Percentiles rank a stretch among this genome's conserved stretches.
These are phyloP conservation scores for Hippopotamus amphibius DNA, from an alignment of 2,113 vertebrate genomes.

Conservation along the genomic window DNA sequence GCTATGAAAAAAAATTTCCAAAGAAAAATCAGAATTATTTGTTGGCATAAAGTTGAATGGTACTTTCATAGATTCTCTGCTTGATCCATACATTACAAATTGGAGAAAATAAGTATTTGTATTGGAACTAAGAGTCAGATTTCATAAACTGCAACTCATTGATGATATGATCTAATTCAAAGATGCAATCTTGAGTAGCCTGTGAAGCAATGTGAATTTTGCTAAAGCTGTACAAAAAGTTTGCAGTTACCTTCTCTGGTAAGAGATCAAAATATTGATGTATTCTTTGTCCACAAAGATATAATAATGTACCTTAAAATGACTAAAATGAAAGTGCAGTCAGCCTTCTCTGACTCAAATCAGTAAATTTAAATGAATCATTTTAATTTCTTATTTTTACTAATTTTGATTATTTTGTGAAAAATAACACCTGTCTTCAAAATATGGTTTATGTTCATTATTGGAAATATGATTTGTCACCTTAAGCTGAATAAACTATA, in stretches of 20 bases:
- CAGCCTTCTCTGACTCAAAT: neutral
- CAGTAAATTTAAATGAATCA: neutral
- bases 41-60: neutral
- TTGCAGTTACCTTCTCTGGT: neutral
- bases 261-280: neutral
- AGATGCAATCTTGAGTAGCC: neutral
- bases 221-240: neutral
- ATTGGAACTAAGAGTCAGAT: neutral
- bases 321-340: neutral
- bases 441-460: no score
- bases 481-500: no score
- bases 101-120: neutral
- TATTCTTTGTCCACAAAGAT: neutral
- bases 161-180: neutral
- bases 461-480: no score
- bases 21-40: neutral
- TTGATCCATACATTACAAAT: neutral
- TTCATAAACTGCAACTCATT: neutral
- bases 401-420: no score
- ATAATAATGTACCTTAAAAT: neutral
- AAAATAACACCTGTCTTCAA: no score
- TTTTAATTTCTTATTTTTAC: no score
- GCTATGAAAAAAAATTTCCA: neutral
- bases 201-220: neutral
- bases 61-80: neutral